Percentiles rank a stretch among this genome's conserved stretches.
Conservation (phyloP, 2,797 vertebrate species). For the Dallia pectoralis region DNA sequence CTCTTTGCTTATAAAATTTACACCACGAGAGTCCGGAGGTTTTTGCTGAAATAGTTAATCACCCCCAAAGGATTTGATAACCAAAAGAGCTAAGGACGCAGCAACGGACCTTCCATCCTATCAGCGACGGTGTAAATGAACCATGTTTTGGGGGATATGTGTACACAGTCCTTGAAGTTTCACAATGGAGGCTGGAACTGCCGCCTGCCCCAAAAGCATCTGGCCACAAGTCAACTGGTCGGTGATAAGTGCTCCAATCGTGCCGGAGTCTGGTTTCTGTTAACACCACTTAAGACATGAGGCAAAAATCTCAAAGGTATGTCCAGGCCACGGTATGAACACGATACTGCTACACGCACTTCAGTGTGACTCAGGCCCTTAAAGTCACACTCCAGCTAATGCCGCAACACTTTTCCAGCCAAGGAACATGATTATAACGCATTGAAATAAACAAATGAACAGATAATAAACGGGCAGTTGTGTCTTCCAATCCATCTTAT, state of each 20-base stretch:
- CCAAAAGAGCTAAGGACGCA: too few relatives aligned
- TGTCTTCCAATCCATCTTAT: too few relatives aligned
- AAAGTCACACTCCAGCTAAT: not conserved
- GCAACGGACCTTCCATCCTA: too few relatives aligned
- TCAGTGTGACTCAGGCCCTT: conserved; percentile 1
- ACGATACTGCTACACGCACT: conserved; percentile 14
- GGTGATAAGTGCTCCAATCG: not conserved
- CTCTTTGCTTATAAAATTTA: not conserved
- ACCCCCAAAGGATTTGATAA: not conserved
- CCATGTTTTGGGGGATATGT: too few relatives aligned
- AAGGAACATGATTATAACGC: too few relatives aligned
- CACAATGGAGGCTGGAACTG: too few relatives aligned
- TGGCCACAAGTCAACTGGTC: not conserved
- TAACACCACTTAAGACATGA: conserved; percentile 16
- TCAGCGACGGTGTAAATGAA: too few relatives aligned
- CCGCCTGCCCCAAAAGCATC: not conserved
- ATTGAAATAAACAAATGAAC: too few relatives aligned
- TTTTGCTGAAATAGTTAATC: not conserved
- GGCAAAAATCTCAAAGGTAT: conserved; percentile 1
- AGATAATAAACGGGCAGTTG: too few relatives aligned
- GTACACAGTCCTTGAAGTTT: too few relatives aligned
- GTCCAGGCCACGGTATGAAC: conserved; percentile 5
- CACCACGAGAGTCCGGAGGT: not conserved
- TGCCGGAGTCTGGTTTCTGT: conserved; percentile 20
- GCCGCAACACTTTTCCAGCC: too few relatives aligned